Evolutionary conservation across 2,888 invertebrate genomes (phyloP).

Genomic region (Peribatodes rhomboidaria): DNA sequence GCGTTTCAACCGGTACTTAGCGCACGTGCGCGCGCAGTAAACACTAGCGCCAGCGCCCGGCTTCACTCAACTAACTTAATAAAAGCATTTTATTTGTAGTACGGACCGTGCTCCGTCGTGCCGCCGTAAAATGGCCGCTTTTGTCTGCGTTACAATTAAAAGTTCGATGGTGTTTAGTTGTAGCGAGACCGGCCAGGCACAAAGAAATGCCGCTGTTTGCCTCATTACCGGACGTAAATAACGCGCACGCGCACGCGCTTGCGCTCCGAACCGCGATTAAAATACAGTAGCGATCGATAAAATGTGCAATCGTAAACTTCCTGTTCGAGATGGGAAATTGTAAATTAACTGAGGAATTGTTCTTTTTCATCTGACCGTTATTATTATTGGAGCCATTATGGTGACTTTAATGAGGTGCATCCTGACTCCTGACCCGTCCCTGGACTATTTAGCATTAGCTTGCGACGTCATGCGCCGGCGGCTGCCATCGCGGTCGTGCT

Average conservation of each 20-base stretch:
- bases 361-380: conserved; percentile 81
- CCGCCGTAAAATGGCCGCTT: conserved; percentile 70
- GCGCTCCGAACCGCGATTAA: conserved; percentile 59
- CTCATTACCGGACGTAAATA: conserved; percentile 77
- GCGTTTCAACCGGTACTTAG: conserved; percentile 79
- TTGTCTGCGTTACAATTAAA: conserved; percentile 84
- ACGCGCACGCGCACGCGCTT: conserved; percentile 59
- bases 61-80: conserved; percentile 73
- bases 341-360: conserved; percentile 80
- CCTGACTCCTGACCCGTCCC: conserved; percentile 37
- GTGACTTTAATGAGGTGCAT: conserved; percentile 49
- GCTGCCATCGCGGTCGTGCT: neutral
- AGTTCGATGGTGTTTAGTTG: conserved; percentile 81
- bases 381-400: conserved; percentile 65
- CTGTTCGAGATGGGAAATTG: conserved; percentile 78
- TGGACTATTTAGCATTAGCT: conserved; percentile 8
- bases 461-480: conserved; percentile 11
- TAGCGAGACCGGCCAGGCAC: conserved; percentile 60
- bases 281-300: conserved; percentile 80
- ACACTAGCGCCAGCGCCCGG: conserved; percentile 70
- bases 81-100: conserved; percentile 81
- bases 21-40: conserved; percentile 81
- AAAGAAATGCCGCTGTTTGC: conserved; percentile 82
- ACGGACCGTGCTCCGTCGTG: conserved; percentile 65
- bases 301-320: conserved; percentile 84